Conservation (phyloP, 2,888 invertebrate species). For the Lasius fuliginosus region DNA sequence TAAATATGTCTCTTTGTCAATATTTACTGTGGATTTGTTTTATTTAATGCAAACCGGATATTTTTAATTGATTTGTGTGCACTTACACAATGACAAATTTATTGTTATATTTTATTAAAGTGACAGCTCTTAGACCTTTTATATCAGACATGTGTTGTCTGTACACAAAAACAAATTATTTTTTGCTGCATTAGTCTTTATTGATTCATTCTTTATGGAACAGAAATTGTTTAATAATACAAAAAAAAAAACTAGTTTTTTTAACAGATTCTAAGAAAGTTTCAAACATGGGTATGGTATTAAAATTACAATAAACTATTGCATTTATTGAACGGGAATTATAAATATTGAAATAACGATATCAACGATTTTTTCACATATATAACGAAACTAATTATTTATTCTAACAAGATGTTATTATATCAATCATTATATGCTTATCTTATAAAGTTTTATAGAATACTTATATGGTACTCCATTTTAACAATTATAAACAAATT, state of each 20-base stretch:
- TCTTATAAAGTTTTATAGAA: conserved; percentile 27
- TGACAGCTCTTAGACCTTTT: not conserved
- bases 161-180: not conserved
- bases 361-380: conserved; percentile 22
- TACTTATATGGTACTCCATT: conserved; percentile 37
- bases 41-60: conserved; percentile 30
- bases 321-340: conserved; percentile 23
- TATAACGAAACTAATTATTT: conserved; percentile 52
- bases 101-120: not conserved
- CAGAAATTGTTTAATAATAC: not conserved
- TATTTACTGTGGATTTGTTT: conserved; percentile 15
- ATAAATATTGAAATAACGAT: conserved; percentile 38
- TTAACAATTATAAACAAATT: conserved; percentile 49
- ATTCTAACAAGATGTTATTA: conserved; percentile 47
- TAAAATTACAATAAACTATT: conserved; percentile 12
- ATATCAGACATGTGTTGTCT: not conserved
- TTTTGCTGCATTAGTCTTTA: not conserved
- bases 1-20: conserved; percentile 70
- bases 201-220: not conserved
- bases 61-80: not conserved
- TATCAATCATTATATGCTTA: conserved; percentile 15
- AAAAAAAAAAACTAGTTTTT: not conserved
- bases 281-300: not conserved
- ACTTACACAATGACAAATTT: not conserved
- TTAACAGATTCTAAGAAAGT: not conserved